Conservation (phyloP, 1,140 invertebrate species). For the Aphis craccivora region DNA sequence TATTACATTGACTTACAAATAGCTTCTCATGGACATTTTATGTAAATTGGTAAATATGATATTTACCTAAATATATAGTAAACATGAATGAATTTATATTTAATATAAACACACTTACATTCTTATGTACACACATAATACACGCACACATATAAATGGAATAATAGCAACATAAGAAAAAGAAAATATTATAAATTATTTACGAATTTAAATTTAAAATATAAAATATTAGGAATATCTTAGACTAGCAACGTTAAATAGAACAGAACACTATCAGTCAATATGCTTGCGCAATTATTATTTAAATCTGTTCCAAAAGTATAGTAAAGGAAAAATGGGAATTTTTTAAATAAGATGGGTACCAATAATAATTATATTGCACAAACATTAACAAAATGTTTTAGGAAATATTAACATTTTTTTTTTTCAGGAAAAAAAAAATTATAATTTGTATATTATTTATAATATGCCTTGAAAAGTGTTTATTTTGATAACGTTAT, state of each 20-base stretch:
- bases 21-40: slow-evolving; percentile 32
- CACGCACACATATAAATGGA: slow-evolving; percentile 57
- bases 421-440: slow-evolving; percentile 32
- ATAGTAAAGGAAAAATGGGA: slow-evolving; percentile 47
- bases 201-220: slow-evolving; percentile 53
- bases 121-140: slow-evolving; percentile 57
- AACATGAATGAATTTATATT: slow-evolving; percentile 37
- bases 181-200: slow-evolving; percentile 49
- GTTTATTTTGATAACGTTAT: slow-evolving; percentile 49
- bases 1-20: slow-evolving; percentile 48
- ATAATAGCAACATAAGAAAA: slow-evolving; percentile 57
- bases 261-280: slow-evolving; percentile 57
- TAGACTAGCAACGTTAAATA: slow-evolving; percentile 58
- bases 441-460: slow-evolving; percentile 55
- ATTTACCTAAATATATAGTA: slow-evolving; percentile 37
- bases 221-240: slow-evolving; percentile 56
- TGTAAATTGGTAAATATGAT: slow-evolving; percentile 26
- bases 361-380: slow-evolving; percentile 57
- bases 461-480: slow-evolving; percentile 49
- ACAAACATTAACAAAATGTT: slow-evolving; percentile 58
- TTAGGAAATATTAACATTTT: slow-evolving; percentile 52
- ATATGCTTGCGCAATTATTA: slow-evolving; percentile 58
- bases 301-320: slow-evolving; percentile 54
- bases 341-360: slow-evolving; percentile 39
- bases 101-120: slow-evolving; percentile 51